These are phyloP conservation scores for Vultur gryphus DNA, from an alignment of 2,797 vertebrate species.

Conservation along the genomic window DNA sequence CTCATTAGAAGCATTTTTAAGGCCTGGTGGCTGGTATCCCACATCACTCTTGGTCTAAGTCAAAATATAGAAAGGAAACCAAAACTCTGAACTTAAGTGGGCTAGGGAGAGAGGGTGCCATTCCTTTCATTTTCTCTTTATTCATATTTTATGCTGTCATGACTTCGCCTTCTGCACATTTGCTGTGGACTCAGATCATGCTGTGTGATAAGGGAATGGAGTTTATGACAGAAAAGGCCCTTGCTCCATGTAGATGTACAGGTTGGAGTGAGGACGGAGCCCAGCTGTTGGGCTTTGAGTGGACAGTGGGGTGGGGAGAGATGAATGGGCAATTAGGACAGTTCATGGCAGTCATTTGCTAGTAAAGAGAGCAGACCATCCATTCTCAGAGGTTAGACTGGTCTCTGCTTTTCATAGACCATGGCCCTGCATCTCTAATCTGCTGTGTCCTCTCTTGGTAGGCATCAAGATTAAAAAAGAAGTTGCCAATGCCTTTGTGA, in stretches of 20 bases:
- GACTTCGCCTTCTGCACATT: neutral
- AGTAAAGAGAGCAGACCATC: neutral
- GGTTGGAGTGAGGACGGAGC: neutral
- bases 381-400: neutral
- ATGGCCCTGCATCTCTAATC: neutral
- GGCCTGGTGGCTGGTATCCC: neutral
- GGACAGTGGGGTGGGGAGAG: neutral
- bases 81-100: neutral
- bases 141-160: neutral
- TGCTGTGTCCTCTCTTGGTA: neutral
- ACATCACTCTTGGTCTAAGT: neutral
- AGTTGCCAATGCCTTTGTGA: constrained; percentile 60
- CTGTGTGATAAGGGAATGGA: neutral
- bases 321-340: fast-evolving
- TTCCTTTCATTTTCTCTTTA: neutral
- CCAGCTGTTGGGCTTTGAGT: neutral
- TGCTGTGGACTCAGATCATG: neutral
- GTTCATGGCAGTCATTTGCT: neutral
- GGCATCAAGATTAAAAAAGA: constrained; percentile 55
- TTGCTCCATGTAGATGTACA: neutral
- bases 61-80: neutral
- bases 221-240: neutral
- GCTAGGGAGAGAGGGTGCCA: neutral
- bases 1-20: neutral
- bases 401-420: neutral